Evolutionary conservation across 2,797 vertebrate species (phyloP), one percentile per base, ranked within the genome.

Genomic region (Phrynocephalus guinanensis): DNA sequence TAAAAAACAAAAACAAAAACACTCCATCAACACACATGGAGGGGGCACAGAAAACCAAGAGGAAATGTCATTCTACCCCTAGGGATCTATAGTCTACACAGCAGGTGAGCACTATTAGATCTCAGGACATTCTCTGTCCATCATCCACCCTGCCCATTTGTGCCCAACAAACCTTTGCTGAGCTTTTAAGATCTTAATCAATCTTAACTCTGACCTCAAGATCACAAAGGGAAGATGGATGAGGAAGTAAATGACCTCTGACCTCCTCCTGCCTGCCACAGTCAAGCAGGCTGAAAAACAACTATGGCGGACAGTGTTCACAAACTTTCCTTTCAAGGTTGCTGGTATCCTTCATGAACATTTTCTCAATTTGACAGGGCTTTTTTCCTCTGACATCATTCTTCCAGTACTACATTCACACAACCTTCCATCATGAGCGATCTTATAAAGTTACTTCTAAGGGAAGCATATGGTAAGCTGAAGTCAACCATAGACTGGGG

Each of bases 161-260:
- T 95, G 94, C 92, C 96, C 94, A 95, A 93, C 82, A 93, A 96
- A 96, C 97, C 96, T 97, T 98, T 99, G 98, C 98, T 97, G 97
- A 96, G 97, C 96, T 92, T 96, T 95, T 97, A 98, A 99, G 95
- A 96, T 98, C 98, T 99, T 98, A 97, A 99, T 99, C 98, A 98
- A 98, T 98, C 97, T 96, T 96, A 95, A 93, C 96, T 97, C 96
- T 98, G 97, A 96, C 97, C 96, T 95, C 92, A 92, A 95, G 87
- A 96, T 97, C 95, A 97, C 95, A 94, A 77, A 83, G 94, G 94
- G 93, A 98, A 98, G 98, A 99, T 98, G 96, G 98, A 99, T 98
- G 98, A 98, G 97, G 96, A 97, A 97, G 96, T 79, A 13, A 95
- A 66, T 94, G 96, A 98, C 97, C 98, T 95, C 95, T 98, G 97